Conservation (phyloP, 2,888 invertebrate species). For the Scrobipalpa costella region DNA sequence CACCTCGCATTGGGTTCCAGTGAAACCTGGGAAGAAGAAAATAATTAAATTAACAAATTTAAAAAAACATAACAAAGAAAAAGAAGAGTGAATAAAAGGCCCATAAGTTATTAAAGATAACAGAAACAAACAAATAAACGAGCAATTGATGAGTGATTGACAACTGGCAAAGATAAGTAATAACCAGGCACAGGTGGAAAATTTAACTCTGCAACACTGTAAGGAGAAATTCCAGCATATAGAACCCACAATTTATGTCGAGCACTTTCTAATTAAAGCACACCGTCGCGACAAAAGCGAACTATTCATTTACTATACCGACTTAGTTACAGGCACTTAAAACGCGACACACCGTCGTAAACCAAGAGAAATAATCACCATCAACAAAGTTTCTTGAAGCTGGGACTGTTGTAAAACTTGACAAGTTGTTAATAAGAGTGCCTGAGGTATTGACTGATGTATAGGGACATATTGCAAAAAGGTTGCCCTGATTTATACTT, state of each 20-base stretch:
- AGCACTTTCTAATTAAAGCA: conserved; percentile 25
- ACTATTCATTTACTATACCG: conserved; percentile 27
- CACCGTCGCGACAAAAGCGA: conserved; percentile 24
- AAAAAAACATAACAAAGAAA: too few species aligned
- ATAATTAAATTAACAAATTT: conserved; percentile 11
- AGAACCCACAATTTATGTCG: conserved; percentile 7
- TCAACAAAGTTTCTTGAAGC: conserved; percentile 36
- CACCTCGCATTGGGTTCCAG: conserved; percentile 94
- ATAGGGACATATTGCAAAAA: conserved; percentile 12
- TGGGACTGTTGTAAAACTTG: conserved; percentile 22
- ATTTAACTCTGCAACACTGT: neutral
- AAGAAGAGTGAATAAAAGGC: too few species aligned
- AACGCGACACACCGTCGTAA: conserved; percentile 36
- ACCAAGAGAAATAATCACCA: conserved; percentile 37
- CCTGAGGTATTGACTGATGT: conserved; percentile 14
- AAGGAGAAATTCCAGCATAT: conserved; percentile 11
- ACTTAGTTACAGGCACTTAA: conserved; percentile 32
- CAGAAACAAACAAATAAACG: neutral
- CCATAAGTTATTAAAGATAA: too few species aligned
- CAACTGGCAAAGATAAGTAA: neutral
- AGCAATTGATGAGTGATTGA: neutral
- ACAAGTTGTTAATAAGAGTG: conserved; percentile 23
- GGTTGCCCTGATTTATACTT: conserved; percentile 2
- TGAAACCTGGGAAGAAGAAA: conserved; percentile 83
- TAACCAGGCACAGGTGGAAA: neutral